Evolutionary conservation across 2,888 invertebrate species (phyloP).

Genomic region (Lithophane leautieri): DNA sequence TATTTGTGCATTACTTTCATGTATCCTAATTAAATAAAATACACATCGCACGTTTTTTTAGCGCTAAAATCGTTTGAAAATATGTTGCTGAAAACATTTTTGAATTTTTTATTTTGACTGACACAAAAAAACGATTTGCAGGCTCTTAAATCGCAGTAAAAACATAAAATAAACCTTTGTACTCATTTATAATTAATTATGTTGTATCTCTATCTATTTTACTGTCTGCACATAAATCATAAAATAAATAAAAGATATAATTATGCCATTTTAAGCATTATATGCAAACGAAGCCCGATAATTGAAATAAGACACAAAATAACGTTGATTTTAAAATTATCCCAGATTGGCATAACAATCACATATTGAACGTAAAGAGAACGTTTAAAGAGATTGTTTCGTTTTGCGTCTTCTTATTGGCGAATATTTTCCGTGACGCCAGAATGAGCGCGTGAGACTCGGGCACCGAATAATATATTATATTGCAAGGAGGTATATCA

Average conservation of each 20-base stretch:
- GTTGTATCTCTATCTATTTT: too few relatives aligned
- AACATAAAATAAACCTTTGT: slow-evolving; percentile 18
- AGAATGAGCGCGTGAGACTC: slow-evolving; percentile 59
- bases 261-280: not conserved
- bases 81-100: slow-evolving; percentile 5
- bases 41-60: not conserved
- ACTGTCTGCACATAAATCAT: too few relatives aligned
- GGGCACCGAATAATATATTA: slow-evolving; percentile 73
- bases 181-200: too few relatives aligned
- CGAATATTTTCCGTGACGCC: slow-evolving; percentile 56
- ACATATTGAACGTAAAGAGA: slow-evolving; percentile 11
- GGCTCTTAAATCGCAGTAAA: slow-evolving; percentile 13
- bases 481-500: slow-evolving; percentile 76
- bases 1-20: not conserved
- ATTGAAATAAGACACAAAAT: slow-evolving; percentile 7
- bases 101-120: not conserved
- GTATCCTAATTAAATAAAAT: not conserved
- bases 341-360: slow-evolving; percentile 15
- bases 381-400: slow-evolving; percentile 49
- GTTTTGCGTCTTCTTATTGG: slow-evolving; percentile 53
- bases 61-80: not conserved
- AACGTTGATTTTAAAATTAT: slow-evolving; percentile 18
- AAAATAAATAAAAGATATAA: too few relatives aligned
- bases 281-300: slow-evolving; percentile 7
- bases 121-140: slow-evolving; percentile 12